Conservation (phyloP, 1,140 invertebrate species). For the Pogonomyrmex californicus region DNA sequence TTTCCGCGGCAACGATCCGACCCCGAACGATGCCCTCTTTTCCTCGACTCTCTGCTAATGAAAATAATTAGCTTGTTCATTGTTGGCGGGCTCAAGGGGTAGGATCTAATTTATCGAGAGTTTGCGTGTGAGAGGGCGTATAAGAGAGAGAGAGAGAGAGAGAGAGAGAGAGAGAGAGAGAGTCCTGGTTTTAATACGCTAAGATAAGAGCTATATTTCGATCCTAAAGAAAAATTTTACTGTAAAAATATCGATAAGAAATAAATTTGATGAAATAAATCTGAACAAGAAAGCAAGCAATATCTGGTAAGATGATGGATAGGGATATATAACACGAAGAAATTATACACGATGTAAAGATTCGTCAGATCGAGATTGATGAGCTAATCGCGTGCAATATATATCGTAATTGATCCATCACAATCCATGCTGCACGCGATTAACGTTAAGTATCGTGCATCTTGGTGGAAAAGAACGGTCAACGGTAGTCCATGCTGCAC, state of each 20-base stretch:
- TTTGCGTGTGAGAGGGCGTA: constrained; percentile 38
- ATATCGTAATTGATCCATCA: not conserved
- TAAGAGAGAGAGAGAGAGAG: constrained; percentile 15
- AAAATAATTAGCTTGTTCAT: constrained; percentile 62
- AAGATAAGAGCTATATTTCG: not conserved
- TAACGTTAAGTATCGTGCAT: constrained; percentile 32
- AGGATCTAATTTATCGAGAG: constrained; percentile 54
- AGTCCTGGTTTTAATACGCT: constrained; percentile 16
- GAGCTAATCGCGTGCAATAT: not conserved
- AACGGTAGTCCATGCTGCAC: not conserved
- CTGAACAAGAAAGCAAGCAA: not conserved
- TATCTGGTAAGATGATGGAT: constrained; percentile 1
- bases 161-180: constrained; percentile 7
- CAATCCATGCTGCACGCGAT: not conserved
- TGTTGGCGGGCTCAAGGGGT: constrained; percentile 28
- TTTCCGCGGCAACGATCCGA: constrained; percentile 67
- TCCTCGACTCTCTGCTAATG: constrained; percentile 39
- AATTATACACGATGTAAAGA: not conserved
- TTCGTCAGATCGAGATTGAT: not conserved
- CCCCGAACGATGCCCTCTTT: not conserved
- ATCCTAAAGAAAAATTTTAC: not conserved
- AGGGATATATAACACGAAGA: not conserved
- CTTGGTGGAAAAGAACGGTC: not conserved
- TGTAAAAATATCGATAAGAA: not conserved
- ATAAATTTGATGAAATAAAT: constrained; percentile 18